These are phyloP conservation scores for Luscinia megarhynchos DNA, from an alignment of 2,797 vertebrate species.

Conservation along the genomic window DNA sequence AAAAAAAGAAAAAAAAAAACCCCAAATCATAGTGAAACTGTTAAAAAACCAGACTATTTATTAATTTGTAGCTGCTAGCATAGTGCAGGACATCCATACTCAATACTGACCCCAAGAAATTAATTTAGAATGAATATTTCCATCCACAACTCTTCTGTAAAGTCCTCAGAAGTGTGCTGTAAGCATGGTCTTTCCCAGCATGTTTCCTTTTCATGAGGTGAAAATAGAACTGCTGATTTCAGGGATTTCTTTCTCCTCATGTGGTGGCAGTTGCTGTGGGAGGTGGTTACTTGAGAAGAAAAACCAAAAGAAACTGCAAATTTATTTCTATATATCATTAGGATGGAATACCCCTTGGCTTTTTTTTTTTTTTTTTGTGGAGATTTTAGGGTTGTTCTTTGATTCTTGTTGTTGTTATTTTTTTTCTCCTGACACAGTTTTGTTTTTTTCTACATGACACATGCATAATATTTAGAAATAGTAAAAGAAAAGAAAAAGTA, in stretches of 20 bases:
- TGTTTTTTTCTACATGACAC: background rate
- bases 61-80: background rate
- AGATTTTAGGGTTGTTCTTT: background rate
- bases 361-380: background rate
- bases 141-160: accelerated
- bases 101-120: background rate
- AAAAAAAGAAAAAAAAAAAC: accelerated
- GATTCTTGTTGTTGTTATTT: background rate
- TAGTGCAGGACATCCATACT: background rate
- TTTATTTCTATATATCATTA: background rate
- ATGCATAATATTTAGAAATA: background rate
- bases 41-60: background rate
- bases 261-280: background rate
- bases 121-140: background rate
- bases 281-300: background rate
- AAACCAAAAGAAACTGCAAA: background rate
- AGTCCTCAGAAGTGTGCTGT: background rate
- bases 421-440: background rate
- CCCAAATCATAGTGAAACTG: background rate
- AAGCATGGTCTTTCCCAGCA: background rate
- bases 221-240: background rate
- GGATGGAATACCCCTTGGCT: background rate
- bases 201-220: background rate
- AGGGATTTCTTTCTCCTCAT: background rate
- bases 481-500: background rate